Percentiles rank a stretch among this genome's conserved stretches.
phyloP scores from a whole-genome alignment of 1,140 invertebrate species.

The Drosophila aff. region DNA sequence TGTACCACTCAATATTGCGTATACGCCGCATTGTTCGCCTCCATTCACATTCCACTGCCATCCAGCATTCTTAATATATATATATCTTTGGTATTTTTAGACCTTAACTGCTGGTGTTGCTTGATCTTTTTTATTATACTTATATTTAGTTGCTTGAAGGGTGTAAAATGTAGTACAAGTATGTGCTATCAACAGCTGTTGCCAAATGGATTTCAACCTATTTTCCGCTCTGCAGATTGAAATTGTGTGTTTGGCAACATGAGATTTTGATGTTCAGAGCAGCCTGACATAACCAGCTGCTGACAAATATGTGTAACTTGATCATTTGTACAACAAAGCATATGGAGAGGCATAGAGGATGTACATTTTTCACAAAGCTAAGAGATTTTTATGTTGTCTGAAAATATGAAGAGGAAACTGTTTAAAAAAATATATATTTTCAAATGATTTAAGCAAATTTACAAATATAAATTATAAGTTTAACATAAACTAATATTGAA shows the following conservation, averaged over 20 bases:
- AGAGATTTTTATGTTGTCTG: neutral
- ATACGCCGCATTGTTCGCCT: conserved; percentile 58
- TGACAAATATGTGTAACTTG: conserved; percentile 36
- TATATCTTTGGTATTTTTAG: conserved; percentile 44
- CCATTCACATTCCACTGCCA: conserved; percentile 5
- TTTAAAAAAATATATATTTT: too few species aligned
- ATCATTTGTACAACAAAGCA: neutral
- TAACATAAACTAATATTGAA: neutral
- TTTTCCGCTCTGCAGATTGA: conserved; percentile 14
- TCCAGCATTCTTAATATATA: conserved; percentile 22
- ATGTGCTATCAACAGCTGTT: conserved; percentile 38
- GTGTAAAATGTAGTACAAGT: conserved; percentile 42
- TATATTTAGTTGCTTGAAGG: conserved; percentile 27
- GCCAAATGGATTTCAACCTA: conserved; percentile 31
- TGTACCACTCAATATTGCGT: conserved; percentile 47
- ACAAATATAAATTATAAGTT: neutral
- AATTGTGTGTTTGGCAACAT: conserved; percentile 54
- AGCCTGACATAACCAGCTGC: conserved; percentile 54
- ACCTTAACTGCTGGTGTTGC: conserved; percentile 22
- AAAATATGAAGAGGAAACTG: neutral
- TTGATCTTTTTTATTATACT: conserved; percentile 17
- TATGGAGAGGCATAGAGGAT: neutral
- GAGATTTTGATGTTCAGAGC: conserved; percentile 57
- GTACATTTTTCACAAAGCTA: neutral
- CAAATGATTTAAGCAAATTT: neutral